These are phyloP conservation scores for Drosophila parvula DNA, from an alignment of 1,140 invertebrate genomes.

Conservation along the genomic window DNA sequence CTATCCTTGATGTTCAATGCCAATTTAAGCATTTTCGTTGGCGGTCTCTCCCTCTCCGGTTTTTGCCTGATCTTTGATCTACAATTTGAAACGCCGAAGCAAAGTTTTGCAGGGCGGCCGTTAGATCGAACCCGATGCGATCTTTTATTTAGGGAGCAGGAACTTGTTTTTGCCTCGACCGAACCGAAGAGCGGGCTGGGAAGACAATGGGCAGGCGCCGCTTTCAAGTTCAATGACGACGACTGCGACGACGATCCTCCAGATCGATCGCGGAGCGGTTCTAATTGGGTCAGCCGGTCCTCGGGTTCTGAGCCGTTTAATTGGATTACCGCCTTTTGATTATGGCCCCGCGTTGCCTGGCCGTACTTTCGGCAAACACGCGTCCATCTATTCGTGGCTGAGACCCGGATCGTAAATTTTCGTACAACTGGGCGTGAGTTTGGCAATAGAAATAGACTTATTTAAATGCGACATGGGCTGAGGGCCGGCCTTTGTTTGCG, in stretches of 20 bases:
- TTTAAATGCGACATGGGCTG: constrained; percentile 30
- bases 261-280: constrained; percentile 57
- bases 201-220: constrained; percentile 78
- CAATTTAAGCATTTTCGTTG: constrained; percentile 73
- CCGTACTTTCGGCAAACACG: constrained; percentile 65
- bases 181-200: constrained; percentile 11
- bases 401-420: constrained; percentile 39
- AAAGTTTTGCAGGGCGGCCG: constrained; percentile 67
- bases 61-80: constrained; percentile 82
- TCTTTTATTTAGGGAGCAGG: constrained; percentile 73
- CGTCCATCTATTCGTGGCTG: constrained; percentile 30
- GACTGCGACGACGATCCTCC: constrained; percentile 19
- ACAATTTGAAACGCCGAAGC: constrained; percentile 78
- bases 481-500: constrained; percentile 45
- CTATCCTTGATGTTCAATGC: constrained; percentile 61
- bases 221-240: constrained; percentile 70
- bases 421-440: constrained; percentile 32
- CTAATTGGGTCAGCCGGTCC: constrained; percentile 81
- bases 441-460: constrained; percentile 29
- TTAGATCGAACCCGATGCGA: constrained; percentile 76
- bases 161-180: constrained; percentile 68
- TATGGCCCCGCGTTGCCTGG: constrained; percentile 27
- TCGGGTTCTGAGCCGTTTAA: constrained; percentile 65
- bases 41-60: constrained; percentile 34
- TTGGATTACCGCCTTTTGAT: constrained; percentile 83